Conservation (phyloP, 2,113 vertebrate species). For the Oryzias melastigma region DNA sequence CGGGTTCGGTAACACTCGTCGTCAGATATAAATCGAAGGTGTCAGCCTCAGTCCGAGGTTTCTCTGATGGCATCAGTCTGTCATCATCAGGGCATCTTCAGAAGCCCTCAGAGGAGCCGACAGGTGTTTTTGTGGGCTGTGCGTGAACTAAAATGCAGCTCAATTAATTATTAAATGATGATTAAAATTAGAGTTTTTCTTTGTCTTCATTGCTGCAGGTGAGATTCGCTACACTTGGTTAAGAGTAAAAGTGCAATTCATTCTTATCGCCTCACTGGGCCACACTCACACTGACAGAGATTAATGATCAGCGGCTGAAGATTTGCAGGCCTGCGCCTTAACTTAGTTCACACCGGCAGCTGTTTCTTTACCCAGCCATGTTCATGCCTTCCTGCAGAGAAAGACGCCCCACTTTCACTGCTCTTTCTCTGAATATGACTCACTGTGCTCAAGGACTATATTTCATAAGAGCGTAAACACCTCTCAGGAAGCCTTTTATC, state of each 20-base stretch:
- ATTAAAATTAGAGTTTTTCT: slow-evolving; percentile 13
- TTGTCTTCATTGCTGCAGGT: slow-evolving; percentile 43
- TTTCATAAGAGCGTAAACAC: slow-evolving; percentile 46
- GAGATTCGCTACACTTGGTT: slow-evolving; percentile 34
- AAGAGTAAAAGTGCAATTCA: slow-evolving; percentile 36
- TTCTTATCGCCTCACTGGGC: slow-evolving; percentile 49
- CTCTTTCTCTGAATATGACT: slow-evolving; percentile 8
- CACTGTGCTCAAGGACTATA: slow-evolving; percentile 31
- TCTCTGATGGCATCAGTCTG: no score
- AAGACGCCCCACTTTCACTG: slow-evolving; percentile 26
- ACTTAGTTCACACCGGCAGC: slow-evolving; percentile 38
- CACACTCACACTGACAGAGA: slow-evolving; percentile 27
- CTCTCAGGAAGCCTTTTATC: slow-evolving; percentile 26
- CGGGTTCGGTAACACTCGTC: no score
- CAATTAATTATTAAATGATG: slow-evolving; percentile 17
- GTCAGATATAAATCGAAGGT: no score
- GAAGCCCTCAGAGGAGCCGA: no score
- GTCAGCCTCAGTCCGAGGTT: no score
- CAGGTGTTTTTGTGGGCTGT: no score
- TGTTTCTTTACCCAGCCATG: slow-evolving; percentile 1
- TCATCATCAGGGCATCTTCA: no score
- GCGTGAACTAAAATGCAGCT: not conserved
- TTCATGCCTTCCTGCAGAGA: slow-evolving; percentile 19
- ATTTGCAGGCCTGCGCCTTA: slow-evolving; percentile 16
- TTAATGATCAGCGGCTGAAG: slow-evolving; percentile 24